These are phyloP conservation scores for Azemiops feae DNA, from an alignment of 2,113 vertebrate genomes.

Conservation along the genomic window DNA sequence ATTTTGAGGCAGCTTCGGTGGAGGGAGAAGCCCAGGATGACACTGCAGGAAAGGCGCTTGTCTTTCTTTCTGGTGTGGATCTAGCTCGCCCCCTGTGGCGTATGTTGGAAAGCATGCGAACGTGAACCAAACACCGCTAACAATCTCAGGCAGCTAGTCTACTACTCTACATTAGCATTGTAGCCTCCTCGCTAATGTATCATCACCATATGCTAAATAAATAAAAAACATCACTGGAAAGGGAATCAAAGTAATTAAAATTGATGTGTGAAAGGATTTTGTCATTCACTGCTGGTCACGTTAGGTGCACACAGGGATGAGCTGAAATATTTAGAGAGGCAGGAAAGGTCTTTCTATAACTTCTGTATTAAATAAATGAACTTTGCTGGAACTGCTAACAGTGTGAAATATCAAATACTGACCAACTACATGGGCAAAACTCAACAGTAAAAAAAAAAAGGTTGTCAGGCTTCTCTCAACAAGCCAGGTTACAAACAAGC, in stretches of 20 bases:
- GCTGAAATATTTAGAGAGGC: neutral
- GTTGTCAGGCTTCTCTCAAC: neutral
- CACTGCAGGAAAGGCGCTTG: neutral
- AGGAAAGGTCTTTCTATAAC: neutral
- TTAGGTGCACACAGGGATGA: neutral
- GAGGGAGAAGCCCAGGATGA: neutral
- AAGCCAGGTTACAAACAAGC: neutral
- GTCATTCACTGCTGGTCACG: neutral
- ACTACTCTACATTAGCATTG: neutral
- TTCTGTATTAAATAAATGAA: neutral
- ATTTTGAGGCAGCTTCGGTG: neutral
- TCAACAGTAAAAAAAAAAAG: neutral
- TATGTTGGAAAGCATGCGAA: neutral
- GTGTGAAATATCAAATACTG: neutral
- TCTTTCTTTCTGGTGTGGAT: neutral
- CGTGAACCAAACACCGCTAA: neutral
- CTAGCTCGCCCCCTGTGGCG: neutral
- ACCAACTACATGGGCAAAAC: neutral
- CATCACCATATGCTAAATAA: neutral
- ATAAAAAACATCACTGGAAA: neutral
- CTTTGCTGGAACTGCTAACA: neutral
- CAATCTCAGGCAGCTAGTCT: neutral
- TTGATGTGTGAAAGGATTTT: neutral
- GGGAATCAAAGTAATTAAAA: neutral
- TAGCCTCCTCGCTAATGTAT: neutral